Base-by-base conservation (phyloP, 2,113 vertebrate species). In the Sterrhoptilus dennistouni region DNA sequence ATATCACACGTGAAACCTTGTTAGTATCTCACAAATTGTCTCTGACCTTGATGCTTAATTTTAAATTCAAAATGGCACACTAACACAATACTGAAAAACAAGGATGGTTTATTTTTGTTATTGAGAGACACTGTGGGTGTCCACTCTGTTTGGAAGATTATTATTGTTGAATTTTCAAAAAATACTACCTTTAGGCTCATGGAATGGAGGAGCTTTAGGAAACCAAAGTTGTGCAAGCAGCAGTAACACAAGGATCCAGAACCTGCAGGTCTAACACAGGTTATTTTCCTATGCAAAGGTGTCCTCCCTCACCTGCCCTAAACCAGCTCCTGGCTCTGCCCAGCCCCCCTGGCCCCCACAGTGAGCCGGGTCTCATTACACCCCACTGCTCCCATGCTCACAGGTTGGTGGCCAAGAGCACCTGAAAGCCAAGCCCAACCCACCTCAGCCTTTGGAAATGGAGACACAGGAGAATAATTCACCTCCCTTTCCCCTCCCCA, bases 41-140 rank as follows among this genome's bases (percentile, higher is more conserved):
- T 83, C 59, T 70, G 68, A 15, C 53, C 40, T 92, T 68, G 45
- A 75, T 18, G 33, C 0, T 4, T 45, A 33, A 76, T 83, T 89
- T 76, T 50, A 76, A 81, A 96, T 90, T 94, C 75, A 91, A 95
- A 81, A 86, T 68, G 76, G 78, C 72, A 93, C 33, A 29, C 28
- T 60, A 68, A 78, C 22, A 80, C 72, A 35, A 33, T 40, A n/a
- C 0, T 44, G 35, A 77, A 78, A 84, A 79, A 90, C 20, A 79
- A 80, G 80, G 28, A 69, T 7, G 28, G 7, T 28, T 74, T 35
- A 5, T 12, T 80, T 69, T 72, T 56, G 18, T 57, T 61, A n/a
- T 12, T 12, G 38, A 87, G 56, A 87, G 50, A 52, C 36, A 29
- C 38, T 72, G 25, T 22, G 33, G 38, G 18, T 29, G 21, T 49